These are phyloP conservation scores for Fulmarus glacialis DNA, from an alignment of 2,113 vertebrate species.

Conservation along the genomic window DNA sequence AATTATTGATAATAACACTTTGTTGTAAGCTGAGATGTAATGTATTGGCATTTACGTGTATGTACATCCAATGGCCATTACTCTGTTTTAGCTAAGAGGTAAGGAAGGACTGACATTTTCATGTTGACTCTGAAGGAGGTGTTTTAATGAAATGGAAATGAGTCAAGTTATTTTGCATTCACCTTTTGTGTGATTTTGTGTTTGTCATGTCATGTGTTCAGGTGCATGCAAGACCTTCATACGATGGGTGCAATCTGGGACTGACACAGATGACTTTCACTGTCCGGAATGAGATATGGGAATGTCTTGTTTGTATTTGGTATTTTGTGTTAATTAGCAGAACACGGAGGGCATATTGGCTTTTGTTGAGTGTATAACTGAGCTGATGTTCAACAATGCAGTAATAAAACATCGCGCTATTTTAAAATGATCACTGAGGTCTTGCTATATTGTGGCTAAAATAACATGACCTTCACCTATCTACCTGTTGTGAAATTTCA, in stretches of 20 bases:
- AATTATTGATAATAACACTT: neutral
- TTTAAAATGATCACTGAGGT: neutral
- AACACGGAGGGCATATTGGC: neutral
- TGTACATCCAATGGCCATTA: neutral
- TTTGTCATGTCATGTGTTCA: neutral
- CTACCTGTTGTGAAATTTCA: constrained; percentile 15
- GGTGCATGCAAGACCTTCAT: neutral
- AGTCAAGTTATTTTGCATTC: neutral
- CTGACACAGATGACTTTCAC: neutral
- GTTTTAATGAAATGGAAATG: neutral
- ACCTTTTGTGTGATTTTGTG: neutral
- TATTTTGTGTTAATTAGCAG: neutral
- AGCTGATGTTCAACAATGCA: neutral
- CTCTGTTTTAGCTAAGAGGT: neutral
- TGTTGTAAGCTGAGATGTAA: neutral
- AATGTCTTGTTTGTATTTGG: neutral
- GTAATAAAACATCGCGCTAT: neutral
- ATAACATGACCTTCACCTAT: neutral
- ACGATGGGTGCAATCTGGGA: neutral
- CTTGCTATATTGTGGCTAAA: neutral
- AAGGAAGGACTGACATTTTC: neutral
- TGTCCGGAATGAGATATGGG: neutral
- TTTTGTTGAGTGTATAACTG: neutral
- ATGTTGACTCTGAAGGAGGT: neutral
- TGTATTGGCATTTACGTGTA: neutral